Evolutionary conservation across 1,140 invertebrate species (phyloP).

Genomic region (Carcinoscorpius rotundicauda): DNA sequence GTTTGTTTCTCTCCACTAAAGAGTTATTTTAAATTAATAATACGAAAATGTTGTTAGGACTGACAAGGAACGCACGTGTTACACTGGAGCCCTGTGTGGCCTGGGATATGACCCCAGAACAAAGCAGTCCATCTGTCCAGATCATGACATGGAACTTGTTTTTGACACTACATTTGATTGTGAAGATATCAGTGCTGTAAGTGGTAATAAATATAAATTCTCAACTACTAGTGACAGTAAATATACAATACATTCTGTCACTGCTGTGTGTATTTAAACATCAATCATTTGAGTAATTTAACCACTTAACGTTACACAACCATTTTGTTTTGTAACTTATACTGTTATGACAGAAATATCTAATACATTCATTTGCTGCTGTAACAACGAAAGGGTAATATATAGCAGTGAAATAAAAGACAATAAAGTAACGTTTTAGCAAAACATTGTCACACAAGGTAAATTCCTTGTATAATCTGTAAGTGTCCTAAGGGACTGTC

Average conservation of each 20-base stretch:
- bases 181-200: slow-evolving; percentile 21
- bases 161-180: slow-evolving; percentile 44
- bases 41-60: slow-evolving; percentile 25
- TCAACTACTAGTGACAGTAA: not conserved
- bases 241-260: not conserved
- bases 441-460: too few relatives aligned
- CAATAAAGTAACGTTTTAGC: too few relatives aligned
- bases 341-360: too few relatives aligned
- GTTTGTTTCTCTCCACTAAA: too few relatives aligned
- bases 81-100: slow-evolving; percentile 66
- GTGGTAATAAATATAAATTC: not conserved
- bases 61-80: slow-evolving; percentile 43
- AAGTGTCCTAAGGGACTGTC: too few relatives aligned
- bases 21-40: too few relatives aligned
- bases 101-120: slow-evolving; percentile 48
- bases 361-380: too few relatives aligned
- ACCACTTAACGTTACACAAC: too few relatives aligned
- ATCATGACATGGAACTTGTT: slow-evolving; percentile 67
- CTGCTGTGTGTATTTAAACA: not conserved
- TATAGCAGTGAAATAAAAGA: too few relatives aligned
- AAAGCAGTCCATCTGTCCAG: slow-evolving; percentile 48
- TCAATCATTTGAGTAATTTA: not conserved
- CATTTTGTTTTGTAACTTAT: too few relatives aligned
- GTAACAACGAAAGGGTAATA: too few relatives aligned
- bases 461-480: too few relatives aligned